phyloP scores from a whole-genome alignment of 2,797 vertebrate species.

The Furcifer pardalis region DNA sequence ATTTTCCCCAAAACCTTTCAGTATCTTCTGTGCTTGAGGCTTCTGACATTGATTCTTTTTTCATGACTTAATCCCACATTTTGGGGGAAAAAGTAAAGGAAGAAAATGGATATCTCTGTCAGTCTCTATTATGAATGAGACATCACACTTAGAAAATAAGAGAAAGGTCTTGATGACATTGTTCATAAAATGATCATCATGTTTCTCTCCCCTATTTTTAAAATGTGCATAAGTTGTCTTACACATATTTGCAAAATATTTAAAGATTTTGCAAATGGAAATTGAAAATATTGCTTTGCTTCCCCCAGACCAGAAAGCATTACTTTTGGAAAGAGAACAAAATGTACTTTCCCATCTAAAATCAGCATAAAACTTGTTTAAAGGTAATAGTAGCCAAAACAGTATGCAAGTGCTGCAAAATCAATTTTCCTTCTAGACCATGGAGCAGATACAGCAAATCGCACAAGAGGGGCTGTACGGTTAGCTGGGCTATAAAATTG shows the following conservation, averaged over 20 bases:
- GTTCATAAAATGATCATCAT: slow-evolving; percentile 4
- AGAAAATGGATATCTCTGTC: too few species aligned
- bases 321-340: slow-evolving; percentile 27
- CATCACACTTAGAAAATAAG: slow-evolving; percentile 50
- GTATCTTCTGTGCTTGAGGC: too few species aligned
- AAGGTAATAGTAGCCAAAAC: slow-evolving; percentile 54
- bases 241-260: slow-evolving; percentile 41
- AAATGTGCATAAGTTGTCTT: slow-evolving; percentile 22
- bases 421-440: slow-evolving; percentile 37
- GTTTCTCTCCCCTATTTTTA: slow-evolving; percentile 4
- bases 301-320: slow-evolving; percentile 42
- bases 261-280: slow-evolving; percentile 55
- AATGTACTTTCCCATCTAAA: slow-evolving; percentile 40
- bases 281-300: slow-evolving; percentile 43
- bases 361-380: slow-evolving; percentile 40
- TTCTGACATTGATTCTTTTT: too few species aligned
- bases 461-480: slow-evolving; percentile 32
- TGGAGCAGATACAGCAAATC: slow-evolving; percentile 29
- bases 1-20: too few species aligned
- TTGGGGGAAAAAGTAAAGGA: too few species aligned
- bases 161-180: slow-evolving; percentile 4
- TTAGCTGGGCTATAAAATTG: slow-evolving; percentile 35
- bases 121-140: slow-evolving; percentile 19
- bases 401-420: slow-evolving; percentile 48
- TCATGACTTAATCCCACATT: too few species aligned